These are phyloP conservation scores for Trematocara unimaculatum DNA, from an alignment of 2,113 vertebrate species.

Conservation along the genomic window DNA sequence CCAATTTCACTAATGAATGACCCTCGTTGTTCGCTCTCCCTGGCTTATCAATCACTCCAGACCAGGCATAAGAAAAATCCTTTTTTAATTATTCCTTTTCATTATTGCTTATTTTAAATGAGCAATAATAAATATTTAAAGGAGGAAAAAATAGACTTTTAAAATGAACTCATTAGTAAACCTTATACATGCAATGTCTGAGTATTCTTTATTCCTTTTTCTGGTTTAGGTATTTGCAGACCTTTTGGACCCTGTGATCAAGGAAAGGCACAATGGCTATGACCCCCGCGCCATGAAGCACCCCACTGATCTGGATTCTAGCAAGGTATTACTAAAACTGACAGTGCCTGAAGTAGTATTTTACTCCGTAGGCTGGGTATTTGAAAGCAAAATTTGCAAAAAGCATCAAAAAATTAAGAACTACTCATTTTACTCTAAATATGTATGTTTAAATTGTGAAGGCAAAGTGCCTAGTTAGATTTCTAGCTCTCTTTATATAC, in stretches of 20 bases:
- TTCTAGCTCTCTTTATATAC: not conserved
- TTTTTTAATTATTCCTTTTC: not conserved
- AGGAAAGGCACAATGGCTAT: slow-evolving; percentile 94
- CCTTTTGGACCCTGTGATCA: slow-evolving; percentile 87
- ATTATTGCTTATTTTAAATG: not conserved
- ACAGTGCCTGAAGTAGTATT: not conserved
- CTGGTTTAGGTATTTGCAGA: slow-evolving; percentile 86
- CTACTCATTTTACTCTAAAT: not conserved
- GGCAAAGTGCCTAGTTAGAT: not conserved
- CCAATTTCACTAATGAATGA: not conserved
- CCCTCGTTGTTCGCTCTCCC: not conserved
- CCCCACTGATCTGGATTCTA: slow-evolving; percentile 84
- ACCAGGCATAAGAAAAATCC: not conserved
- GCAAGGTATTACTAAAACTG: slow-evolving; percentile 74
- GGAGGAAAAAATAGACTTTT: not conserved
- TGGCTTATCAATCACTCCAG: not conserved
- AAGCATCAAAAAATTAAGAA: not conserved
- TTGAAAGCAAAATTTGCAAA: not conserved
- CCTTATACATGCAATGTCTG: not conserved
- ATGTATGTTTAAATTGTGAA: not conserved
- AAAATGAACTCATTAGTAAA: not conserved
- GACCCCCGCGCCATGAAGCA: slow-evolving; percentile 89
- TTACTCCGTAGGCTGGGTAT: not conserved
- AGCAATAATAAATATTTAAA: not conserved
- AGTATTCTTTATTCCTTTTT: not conserved